Conservation (phyloP, 2,797 vertebrate genomes). For the Pitangus sulphuratus region DNA sequence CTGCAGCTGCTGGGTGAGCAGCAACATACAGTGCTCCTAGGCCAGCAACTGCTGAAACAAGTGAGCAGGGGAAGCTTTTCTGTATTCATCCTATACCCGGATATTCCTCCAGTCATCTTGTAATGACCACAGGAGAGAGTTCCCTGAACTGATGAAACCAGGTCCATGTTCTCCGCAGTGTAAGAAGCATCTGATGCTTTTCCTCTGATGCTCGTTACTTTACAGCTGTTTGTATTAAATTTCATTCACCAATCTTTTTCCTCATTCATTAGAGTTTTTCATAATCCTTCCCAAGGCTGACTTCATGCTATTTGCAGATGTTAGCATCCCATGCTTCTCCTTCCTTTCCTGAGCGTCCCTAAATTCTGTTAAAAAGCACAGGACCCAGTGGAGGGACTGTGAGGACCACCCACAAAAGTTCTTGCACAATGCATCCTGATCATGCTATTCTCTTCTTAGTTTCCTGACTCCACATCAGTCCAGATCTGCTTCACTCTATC, state of each 20-base stretch:
- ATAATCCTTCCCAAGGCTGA: background rate
- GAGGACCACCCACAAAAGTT: background rate
- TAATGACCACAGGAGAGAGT: background rate
- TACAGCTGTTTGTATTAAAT: background rate
- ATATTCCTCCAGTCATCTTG: background rate
- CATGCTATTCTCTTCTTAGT: background rate
- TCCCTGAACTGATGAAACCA: background rate
- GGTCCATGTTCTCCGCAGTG: background rate
- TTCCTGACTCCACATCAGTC: background rate
- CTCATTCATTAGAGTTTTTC: background rate
- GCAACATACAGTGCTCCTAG: background rate
- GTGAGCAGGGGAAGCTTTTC: background rate
- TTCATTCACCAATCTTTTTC: background rate
- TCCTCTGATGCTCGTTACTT: background rate
- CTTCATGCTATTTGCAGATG: background rate
- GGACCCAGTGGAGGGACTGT: rapidly evolving
- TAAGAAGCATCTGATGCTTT: background rate
- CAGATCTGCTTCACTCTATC: background rate
- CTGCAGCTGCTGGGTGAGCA: background rate
- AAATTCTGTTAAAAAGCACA: background rate
- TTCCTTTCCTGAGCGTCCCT: background rate
- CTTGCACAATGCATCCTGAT: background rate
- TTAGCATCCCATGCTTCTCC: background rate
- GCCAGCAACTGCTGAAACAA: background rate
- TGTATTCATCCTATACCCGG: background rate